These are phyloP conservation scores for Siphlonurus alternatus DNA, from an alignment of 2,888 invertebrate genomes.

Conservation along the genomic window DNA sequence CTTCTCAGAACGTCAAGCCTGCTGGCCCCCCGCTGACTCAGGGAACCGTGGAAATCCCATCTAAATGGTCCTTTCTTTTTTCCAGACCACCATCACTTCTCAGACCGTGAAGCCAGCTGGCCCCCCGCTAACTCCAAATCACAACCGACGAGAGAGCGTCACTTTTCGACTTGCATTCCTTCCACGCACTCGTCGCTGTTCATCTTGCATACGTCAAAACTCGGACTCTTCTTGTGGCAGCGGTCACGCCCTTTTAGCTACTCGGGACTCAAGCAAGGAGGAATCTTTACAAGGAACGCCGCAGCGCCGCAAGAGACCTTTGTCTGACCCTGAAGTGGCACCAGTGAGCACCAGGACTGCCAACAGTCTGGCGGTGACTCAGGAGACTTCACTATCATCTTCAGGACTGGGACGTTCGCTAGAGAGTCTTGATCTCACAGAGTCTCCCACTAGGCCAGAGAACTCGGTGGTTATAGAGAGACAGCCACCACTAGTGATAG, in stretches of 20 bases:
- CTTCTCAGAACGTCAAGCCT: no score
- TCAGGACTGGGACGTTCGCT: constrained; percentile 6
- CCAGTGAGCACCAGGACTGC: background rate
- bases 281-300: constrained; percentile 6
- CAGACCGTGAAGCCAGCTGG: no score
- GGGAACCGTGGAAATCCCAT: no score
- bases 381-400: constrained; percentile 7
- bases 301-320: constrained; percentile 2
- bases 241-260: constrained; percentile 17
- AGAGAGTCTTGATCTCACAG: background rate
- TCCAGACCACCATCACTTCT: no score
- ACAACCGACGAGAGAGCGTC: constrained; percentile 17
- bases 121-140: no score
- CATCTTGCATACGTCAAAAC: constrained; percentile 19
- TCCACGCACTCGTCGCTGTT: constrained; percentile 16
- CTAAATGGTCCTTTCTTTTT: no score
- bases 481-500: background rate
- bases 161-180: constrained; percentile 18
- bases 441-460: background rate
- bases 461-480: background rate
- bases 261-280: constrained; percentile 1
- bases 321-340: constrained; percentile 2
- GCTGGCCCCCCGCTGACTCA: no score
- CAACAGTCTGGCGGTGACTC: background rate
- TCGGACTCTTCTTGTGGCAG: constrained; percentile 20